A percentile compares a stretch with the other conserved stretches of the same genome.
Evolutionary conservation across 2,113 vertebrate species (phyloP).

Genomic region (Pongo pygmaeus): DNA sequence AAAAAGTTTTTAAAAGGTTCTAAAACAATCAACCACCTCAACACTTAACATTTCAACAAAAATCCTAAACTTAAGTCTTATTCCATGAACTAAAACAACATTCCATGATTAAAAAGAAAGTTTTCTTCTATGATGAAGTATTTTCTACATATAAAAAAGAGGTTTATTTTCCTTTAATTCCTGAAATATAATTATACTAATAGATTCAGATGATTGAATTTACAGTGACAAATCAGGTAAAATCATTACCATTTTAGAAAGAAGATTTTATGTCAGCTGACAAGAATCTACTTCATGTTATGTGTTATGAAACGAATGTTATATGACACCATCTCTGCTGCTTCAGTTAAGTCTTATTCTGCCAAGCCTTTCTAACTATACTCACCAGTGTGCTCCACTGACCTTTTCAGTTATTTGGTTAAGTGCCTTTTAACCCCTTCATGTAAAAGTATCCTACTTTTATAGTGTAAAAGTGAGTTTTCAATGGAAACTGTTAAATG

Average conservation of each 20-base stretch:
- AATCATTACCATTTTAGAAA: slow-evolving; percentile 57
- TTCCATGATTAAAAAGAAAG: slow-evolving; percentile 16
- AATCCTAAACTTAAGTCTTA: not conserved
- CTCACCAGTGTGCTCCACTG: slow-evolving; percentile 35
- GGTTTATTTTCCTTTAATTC: not conserved
- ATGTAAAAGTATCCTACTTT: not conserved
- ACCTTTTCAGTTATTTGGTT: slow-evolving; percentile 50
- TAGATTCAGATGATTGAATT: slow-evolving; percentile 21
- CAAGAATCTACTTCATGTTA: slow-evolving; percentile 53
- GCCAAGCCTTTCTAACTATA: slow-evolving; percentile 45
- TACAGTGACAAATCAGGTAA: slow-evolving; percentile 24
- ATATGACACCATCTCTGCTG: slow-evolving; percentile 58
- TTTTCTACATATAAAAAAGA: slow-evolving; percentile 19
- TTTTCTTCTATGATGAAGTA: not conserved
- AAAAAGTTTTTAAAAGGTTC: not conserved
- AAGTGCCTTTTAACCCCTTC: slow-evolving; percentile 52
- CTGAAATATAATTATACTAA: not conserved
- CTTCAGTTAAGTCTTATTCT: slow-evolving; percentile 54
- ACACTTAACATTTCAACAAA: not conserved
- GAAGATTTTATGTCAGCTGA: slow-evolving; percentile 18
- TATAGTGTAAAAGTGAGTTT: not conserved
- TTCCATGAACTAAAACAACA: not conserved
- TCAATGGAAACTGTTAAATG: not conserved
- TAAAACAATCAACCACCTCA: not conserved
- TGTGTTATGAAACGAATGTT: slow-evolving; percentile 34